phyloP scores from a whole-genome alignment of 2,797 vertebrate genomes.

The Echiichthys vipera region DNA sequence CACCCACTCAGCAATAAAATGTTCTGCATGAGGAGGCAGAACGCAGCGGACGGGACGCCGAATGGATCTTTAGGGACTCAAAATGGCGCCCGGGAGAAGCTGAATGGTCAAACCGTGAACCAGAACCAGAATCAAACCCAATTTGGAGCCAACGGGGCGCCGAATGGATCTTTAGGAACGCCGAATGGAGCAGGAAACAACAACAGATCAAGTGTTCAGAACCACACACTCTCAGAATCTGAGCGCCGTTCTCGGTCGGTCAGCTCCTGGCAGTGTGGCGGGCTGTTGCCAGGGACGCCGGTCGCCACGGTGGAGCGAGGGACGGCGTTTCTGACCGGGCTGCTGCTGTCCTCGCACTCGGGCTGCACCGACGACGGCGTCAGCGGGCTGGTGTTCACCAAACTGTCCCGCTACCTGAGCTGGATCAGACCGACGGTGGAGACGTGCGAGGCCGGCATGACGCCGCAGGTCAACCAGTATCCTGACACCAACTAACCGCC shows the following conservation, averaged over 20 bases:
- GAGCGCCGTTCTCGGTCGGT: background rate
- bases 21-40: constrained; percentile 84
- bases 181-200: background rate
- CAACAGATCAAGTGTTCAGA: background rate
- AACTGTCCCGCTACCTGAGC: constrained; percentile 87
- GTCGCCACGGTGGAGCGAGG: constrained; percentile 82
- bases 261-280: rapidly evolving
- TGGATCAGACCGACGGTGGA: constrained; percentile 82
- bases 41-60: background rate
- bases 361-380: constrained; percentile 12
- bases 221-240: rapidly evolving
- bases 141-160: background rate
- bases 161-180: rapidly evolving
- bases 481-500: background rate
- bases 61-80: rapidly evolving
- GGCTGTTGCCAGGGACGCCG: constrained; percentile 79
- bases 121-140: too few species aligned
- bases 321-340: constrained; percentile 89
- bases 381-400: constrained; percentile 87
- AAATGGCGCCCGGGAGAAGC: background rate
- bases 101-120: too few species aligned
- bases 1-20: constrained; percentile 88
- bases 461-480: background rate
- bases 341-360: constrained; percentile 74
- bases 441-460: constrained; percentile 39